Conservation (phyloP, 53 echinoderm and acorn worm genomes). For the Echinometra lucunter region DNA sequence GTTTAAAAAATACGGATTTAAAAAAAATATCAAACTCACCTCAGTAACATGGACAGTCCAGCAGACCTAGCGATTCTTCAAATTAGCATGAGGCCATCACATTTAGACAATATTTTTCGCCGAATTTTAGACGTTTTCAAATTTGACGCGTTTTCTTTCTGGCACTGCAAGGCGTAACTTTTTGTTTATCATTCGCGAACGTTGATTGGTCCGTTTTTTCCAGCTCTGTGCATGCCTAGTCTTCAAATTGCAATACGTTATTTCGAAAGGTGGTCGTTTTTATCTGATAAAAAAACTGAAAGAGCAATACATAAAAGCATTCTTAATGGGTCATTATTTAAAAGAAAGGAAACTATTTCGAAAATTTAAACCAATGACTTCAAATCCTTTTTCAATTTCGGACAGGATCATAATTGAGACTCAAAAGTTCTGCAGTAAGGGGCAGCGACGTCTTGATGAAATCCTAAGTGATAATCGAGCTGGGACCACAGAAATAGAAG, state of each 20-base stretch:
- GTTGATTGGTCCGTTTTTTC: conserved; percentile 36
- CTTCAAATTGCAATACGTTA: neutral
- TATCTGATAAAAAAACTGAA: neutral
- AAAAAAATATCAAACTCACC: neutral
- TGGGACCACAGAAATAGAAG: too few species aligned
- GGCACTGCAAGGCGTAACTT: neutral
- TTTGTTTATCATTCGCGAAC: conserved; percentile 18
- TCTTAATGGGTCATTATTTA: neutral
- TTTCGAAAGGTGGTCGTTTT: neutral
- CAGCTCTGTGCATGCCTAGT: neutral
- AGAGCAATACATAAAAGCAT: neutral
- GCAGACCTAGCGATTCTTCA: neutral
- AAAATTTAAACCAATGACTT: neutral
- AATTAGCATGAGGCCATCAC: neutral
- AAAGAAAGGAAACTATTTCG: neutral
- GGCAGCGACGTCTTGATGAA: neutral
- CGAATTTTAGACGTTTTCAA: conserved; percentile 15
- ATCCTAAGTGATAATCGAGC: too few species aligned
- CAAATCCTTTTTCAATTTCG: neutral
- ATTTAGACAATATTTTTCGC: neutral
- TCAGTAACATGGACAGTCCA: neutral
- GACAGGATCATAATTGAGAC: neutral
- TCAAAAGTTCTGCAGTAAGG: neutral
- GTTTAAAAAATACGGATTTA: neutral
- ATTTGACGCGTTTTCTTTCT: conserved; percentile 24